phyloP scores from a whole-genome alignment of 2,797 vertebrate genomes.

The Enteromius anoplus region DNA sequence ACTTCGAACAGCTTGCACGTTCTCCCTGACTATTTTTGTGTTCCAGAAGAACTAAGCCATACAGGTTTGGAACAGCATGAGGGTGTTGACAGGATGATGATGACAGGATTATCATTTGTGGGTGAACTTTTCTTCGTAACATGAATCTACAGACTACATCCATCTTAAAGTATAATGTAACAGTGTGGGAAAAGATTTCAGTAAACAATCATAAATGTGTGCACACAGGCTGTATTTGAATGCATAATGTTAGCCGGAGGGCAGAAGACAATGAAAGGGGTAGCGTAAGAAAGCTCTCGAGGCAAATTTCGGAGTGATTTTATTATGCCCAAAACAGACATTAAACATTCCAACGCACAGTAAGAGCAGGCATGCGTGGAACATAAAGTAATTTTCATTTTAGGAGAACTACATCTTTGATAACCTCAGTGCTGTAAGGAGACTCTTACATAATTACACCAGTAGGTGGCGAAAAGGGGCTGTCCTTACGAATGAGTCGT shows the following conservation, averaged over 20 bases:
- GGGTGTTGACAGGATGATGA: neutral
- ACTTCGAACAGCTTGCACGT: neutral
- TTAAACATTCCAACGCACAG: neutral
- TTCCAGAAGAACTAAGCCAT: neutral
- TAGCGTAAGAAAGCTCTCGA: neutral
- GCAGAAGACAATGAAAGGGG: slow-evolving; percentile 3
- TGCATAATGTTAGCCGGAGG: slow-evolving; percentile 10
- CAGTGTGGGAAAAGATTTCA: neutral
- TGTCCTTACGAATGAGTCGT: neutral
- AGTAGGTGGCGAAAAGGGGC: neutral
- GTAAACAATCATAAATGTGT: neutral
- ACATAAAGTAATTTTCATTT: neutral
- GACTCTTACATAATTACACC: slow-evolving; percentile 3
- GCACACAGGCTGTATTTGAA: slow-evolving; percentile 17
- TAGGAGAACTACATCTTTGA: neutral
- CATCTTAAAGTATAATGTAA: neutral
- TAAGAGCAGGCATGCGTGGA: neutral
- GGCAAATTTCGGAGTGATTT: neutral
- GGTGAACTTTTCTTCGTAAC: neutral
- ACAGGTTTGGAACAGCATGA: neutral
- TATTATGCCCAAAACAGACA: neutral
- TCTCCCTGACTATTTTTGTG: neutral
- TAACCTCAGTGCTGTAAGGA: neutral
- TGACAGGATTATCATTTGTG: neutral
- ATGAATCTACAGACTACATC: neutral